Base-by-base conservation (phyloP, 2,888 invertebrate genomes). In the Junonia oenone region DNA sequence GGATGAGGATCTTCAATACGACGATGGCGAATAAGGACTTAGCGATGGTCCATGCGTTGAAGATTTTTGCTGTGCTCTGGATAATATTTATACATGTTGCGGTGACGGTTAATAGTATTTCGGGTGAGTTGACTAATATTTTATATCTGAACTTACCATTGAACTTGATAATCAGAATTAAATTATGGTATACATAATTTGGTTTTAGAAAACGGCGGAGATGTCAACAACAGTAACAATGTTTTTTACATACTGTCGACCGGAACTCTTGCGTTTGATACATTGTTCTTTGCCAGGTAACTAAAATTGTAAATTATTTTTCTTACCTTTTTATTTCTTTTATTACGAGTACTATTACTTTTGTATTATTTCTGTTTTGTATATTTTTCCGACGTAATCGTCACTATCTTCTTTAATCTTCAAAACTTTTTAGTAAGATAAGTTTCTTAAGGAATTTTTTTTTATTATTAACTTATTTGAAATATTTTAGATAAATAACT, bases 11-110 rank as follows among this genome's bases (percentile, higher is more conserved):
- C 4, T 87, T 88, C 46, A 88, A 88, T 55, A 86, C 81, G 6
- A 86, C 83, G 27, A 82, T 81, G 62, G 90, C 91, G 6, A 86
- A 82, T 53, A 91, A 91, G 58, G 91, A 92, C 46, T 64, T 92
- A 52, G 80, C 90, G 2, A 73, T 91, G 8, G 90, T 94, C 43
- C 94, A 94, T 65, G 91, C 92, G 0, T 71, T 94, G 59, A 92
- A 92, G 70, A 91, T 94, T 13, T 68, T 93, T 2, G 92, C 93
- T 43, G 92, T 94, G 59, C 81, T 93, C 45, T 93, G 94, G 92
- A 90, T 94, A 6, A 92, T 94, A 61, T 88, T 92, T 55, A 85
- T 92, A 5, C 93, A 93, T 65, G 91, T 93, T 0, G 87, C 92
- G 38, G 91, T 94, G 29, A 86, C 94, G 13, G 91, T 93, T 15